These are phyloP conservation scores for Selenia dentaria DNA, from an alignment of 2,888 invertebrate genomes.

Conservation along the genomic window DNA sequence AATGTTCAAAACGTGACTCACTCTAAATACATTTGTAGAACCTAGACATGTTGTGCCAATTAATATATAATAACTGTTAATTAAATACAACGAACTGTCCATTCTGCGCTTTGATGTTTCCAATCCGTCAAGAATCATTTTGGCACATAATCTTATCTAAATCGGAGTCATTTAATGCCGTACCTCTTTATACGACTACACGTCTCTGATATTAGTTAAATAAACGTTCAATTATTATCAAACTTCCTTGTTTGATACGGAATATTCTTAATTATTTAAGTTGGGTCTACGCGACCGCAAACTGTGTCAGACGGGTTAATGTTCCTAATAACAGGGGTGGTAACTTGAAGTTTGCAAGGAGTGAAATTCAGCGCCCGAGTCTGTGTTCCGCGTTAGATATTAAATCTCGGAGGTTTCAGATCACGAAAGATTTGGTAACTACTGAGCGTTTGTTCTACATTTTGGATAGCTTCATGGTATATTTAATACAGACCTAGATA, in stretches of 20 bases:
- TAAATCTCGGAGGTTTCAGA: no score
- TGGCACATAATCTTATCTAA: constrained; percentile 10
- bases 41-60: no score
- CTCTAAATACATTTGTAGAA: no score
- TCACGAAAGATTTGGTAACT: no score
- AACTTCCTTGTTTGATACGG: constrained; percentile 18
- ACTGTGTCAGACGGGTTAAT: constrained; percentile 6
- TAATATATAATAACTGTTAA: no score
- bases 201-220: constrained; percentile 3
- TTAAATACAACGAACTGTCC: not conserved
- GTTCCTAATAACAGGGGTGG: not conserved
- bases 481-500: no score
- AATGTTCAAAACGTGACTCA: no score
- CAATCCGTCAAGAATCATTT: not conserved
- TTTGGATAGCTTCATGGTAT: no score
- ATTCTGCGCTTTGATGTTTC: not conserved
- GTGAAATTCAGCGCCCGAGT: no score
- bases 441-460: no score
- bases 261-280: constrained; percentile 16
- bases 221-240: constrained; percentile 17
- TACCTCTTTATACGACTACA: not conserved
- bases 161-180: not conserved
- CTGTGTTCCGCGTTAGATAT: no score
- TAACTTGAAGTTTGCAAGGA: no score
- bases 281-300: constrained; percentile 7